Percentiles rank a stretch among this genome's conserved stretches.
Evolutionary conservation across 2,888 invertebrate species (phyloP).

Genomic region (Acanthacorydalis orientalis): DNA sequence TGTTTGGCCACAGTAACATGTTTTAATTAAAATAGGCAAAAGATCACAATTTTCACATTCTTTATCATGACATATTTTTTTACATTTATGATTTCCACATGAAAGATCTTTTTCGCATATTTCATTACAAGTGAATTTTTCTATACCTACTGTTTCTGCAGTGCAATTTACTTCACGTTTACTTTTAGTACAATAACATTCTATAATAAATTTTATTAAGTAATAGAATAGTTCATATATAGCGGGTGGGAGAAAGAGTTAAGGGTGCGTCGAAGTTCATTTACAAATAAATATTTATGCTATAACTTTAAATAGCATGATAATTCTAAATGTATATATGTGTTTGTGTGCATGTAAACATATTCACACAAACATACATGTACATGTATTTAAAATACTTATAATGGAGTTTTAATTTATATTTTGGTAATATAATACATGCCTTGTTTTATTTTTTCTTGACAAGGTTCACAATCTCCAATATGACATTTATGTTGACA

Average conservation of each 20-base stretch:
- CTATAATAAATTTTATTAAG: conserved; percentile 20
- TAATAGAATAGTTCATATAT: background rate
- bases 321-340: too few relatives aligned
- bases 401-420: background rate
- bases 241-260: conserved; percentile 1
- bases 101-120: conserved; percentile 39
- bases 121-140: conserved; percentile 41
- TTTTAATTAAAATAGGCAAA: conserved; percentile 40
- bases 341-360: too few relatives aligned
- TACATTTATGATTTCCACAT: conserved; percentile 57
- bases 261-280: too few relatives aligned
- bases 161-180: conserved; percentile 45
- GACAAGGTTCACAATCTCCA: conserved; percentile 59
- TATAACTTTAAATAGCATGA: too few relatives aligned
- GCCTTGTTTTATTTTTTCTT: conserved; percentile 47
- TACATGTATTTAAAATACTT: background rate
- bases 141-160: conserved; percentile 27
- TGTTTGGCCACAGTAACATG: conserved; percentile 65
- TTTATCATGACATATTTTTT: conserved; percentile 47
- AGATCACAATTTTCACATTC: conserved; percentile 46
- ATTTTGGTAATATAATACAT: conserved; percentile 8
- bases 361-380: background rate
- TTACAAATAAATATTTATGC: too few relatives aligned
- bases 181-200: conserved; percentile 53
- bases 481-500: conserved; percentile 65